These are phyloP conservation scores for Paradisaea rubra DNA, from an alignment of 2,113 vertebrate genomes.

Conservation along the genomic window DNA sequence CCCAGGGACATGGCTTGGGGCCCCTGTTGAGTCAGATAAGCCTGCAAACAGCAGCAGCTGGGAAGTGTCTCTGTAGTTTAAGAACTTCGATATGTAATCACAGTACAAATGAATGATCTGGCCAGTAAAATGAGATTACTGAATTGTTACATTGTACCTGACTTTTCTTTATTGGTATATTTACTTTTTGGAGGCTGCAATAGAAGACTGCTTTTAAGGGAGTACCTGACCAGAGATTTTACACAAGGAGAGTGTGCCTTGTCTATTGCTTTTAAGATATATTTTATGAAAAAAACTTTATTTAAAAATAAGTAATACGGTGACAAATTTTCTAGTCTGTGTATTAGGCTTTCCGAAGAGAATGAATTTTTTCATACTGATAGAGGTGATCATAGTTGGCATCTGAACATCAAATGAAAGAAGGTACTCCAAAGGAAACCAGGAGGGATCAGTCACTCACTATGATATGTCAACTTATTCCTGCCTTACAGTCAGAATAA, in stretches of 20 bases:
- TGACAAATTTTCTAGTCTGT: background rate
- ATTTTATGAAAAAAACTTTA: background rate
- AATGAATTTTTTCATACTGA: background rate
- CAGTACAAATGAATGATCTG: background rate
- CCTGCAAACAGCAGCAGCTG: background rate
- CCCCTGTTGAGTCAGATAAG: background rate
- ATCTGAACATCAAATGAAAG: background rate
- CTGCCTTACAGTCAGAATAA: background rate
- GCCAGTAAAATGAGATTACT: background rate
- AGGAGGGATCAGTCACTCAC: background rate
- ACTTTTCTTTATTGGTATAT: background rate
- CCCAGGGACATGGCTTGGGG: background rate
- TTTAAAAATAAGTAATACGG: background rate
- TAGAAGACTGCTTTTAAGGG: background rate
- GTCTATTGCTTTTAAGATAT: background rate
- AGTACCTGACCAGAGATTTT: background rate
- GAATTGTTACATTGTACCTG: background rate
- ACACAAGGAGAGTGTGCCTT: background rate
- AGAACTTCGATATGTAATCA: background rate
- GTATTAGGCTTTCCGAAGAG: background rate
- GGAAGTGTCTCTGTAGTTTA: background rate
- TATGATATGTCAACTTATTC: background rate
- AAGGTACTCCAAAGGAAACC: background rate
- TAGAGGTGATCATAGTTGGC: background rate
- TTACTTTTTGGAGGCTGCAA: background rate